Percentiles rank a stretch among this genome's conserved stretches.
Evolutionary conservation across 2,888 invertebrate genomes (phyloP).

Genomic region (Zygaena filipendulae): DNA sequence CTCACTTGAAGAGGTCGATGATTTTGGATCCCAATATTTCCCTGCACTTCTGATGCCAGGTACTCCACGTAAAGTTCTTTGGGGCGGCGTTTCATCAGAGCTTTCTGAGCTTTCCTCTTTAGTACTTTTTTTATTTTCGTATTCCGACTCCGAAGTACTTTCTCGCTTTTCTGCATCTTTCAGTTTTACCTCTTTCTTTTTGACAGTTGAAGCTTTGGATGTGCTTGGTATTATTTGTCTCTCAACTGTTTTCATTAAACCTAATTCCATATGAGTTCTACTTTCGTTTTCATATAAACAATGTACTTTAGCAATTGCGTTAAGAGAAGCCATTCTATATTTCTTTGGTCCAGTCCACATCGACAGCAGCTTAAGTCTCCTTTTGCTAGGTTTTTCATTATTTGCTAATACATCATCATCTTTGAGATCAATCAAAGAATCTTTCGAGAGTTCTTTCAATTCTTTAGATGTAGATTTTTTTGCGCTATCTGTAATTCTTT

Average conservation of each 20-base stretch:
- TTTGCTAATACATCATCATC: slow-evolving; percentile 40
- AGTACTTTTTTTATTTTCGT: slow-evolving; percentile 48
- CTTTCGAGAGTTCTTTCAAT: slow-evolving; percentile 55
- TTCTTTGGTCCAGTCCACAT: slow-evolving; percentile 84
- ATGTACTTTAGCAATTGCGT: slow-evolving; percentile 90
- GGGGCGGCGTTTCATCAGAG: slow-evolving; percentile 65
- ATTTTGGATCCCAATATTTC: slow-evolving; percentile 87
- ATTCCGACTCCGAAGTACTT: slow-evolving; percentile 58
- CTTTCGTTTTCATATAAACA: slow-evolving; percentile 92
- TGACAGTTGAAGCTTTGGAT: slow-evolving; percentile 49
- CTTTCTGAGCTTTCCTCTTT: slow-evolving; percentile 55
- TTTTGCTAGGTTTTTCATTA: slow-evolving; percentile 51
- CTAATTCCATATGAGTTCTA: slow-evolving; percentile 74
- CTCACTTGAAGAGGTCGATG: slow-evolving; percentile 71
- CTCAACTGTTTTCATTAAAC: slow-evolving; percentile 59
- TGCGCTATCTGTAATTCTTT: slow-evolving; percentile 42
- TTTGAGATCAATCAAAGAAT: slow-evolving; percentile 51
- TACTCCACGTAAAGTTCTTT: slow-evolving; percentile 74
- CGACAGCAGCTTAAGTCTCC: slow-evolving; percentile 71
- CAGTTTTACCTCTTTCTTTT: slow-evolving; percentile 52
- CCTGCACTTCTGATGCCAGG: slow-evolving; percentile 82
- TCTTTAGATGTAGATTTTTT: slow-evolving; percentile 51
- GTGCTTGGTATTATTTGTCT: slow-evolving; percentile 60
- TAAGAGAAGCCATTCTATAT: slow-evolving; percentile 88
- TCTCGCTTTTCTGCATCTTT: slow-evolving; percentile 53